Conservation (phyloP, 2,113 vertebrate species). For the Parus major region DNA sequence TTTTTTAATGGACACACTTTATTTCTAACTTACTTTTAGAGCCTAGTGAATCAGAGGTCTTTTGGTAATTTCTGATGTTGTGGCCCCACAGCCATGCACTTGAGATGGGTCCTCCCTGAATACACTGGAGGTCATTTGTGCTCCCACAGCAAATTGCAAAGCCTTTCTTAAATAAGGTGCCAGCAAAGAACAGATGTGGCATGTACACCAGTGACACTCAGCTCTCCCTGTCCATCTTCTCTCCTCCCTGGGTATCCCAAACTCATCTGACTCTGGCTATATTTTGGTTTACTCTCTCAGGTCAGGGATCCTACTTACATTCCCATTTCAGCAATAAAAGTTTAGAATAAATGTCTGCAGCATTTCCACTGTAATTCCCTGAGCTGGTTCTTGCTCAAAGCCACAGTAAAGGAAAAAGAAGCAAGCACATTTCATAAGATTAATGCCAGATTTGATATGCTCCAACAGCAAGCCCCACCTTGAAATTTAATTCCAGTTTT, state of each 20-base stretch:
- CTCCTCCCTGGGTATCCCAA: neutral
- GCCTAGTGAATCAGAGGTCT: neutral
- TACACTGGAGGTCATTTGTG: neutral
- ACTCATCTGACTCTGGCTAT: neutral
- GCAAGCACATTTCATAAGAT: neutral
- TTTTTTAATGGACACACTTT: neutral
- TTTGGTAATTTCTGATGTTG: neutral
- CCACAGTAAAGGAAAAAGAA: neutral
- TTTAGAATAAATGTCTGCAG: neutral
- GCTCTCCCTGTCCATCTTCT: neutral
- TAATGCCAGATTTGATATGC: neutral
- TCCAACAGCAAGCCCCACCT: neutral
- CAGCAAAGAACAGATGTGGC: neutral
- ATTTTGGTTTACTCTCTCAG: neutral
- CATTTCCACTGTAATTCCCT: neutral
- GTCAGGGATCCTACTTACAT: neutral
- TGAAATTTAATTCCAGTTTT: neutral
- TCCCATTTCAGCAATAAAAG: neutral
- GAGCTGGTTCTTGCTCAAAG: neutral
- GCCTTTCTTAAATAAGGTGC: neutral
- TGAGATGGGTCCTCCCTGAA: neutral
- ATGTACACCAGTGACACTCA: neutral
- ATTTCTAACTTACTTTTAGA: neutral
- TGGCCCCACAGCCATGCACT: neutral
- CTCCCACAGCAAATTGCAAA: neutral